These are phyloP conservation scores for Polymixis flavicincta DNA, from an alignment of 2,888 invertebrate species.

Conservation along the genomic window DNA sequence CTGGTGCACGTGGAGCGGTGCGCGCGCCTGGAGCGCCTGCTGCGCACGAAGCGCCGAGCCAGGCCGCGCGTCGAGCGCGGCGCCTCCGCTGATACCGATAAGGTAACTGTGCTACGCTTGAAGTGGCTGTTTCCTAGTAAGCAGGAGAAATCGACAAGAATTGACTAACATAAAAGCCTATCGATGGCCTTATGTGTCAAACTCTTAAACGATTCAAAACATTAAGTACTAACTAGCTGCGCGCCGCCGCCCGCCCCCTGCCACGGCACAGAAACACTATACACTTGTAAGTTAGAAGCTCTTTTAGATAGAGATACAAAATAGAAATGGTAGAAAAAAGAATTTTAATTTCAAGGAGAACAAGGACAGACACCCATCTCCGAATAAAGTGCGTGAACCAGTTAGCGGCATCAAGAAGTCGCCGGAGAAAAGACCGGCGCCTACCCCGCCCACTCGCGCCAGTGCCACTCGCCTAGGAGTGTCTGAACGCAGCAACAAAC, in stretches of 20 bases:
- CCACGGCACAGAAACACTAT: not conserved
- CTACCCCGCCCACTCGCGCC: not conserved
- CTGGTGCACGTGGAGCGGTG: slow-evolving; percentile 73
- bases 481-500: slow-evolving; percentile 7
- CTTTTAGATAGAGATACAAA: not conserved
- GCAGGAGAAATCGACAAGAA: not conserved
- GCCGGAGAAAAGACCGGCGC: not conserved
- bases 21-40: slow-evolving; percentile 60
- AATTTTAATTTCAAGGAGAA: slow-evolving; percentile 49
- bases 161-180: slow-evolving; percentile 19
- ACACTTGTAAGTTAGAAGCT: not conserved
- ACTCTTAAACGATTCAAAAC: not conserved
- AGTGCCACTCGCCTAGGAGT: not conserved
- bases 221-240: not conserved
- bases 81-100: slow-evolving; percentile 36
- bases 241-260: not conserved
- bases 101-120: slow-evolving; percentile 30
- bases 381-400: slow-evolving; percentile 14
- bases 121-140: slow-evolving; percentile 4
- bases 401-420: not conserved
- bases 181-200: slow-evolving; percentile 38
- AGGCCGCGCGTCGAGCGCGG: not conserved
- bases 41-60: not conserved
- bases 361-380: slow-evolving; percentile 18
- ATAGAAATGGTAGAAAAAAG: slow-evolving; percentile 14